Base-by-base conservation (phyloP, 2,888 invertebrate species). In the Netelia inedita region DNA sequence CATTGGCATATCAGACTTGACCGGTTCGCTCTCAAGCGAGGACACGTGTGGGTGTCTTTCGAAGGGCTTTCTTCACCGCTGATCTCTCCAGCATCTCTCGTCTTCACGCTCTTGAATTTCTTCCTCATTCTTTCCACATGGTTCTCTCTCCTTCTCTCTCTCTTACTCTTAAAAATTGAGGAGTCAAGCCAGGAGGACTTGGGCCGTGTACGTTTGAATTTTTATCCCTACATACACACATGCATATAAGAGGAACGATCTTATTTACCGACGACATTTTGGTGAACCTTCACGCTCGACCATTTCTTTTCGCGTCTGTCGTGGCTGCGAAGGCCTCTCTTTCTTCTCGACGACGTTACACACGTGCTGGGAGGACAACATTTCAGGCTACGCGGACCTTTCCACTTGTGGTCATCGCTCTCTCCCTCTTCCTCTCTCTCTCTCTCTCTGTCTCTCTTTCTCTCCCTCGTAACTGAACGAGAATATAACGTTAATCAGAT, bases 31-130 rank as follows among this genome's bases (percentile, higher is more conserved):
- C 46, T 11, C 46, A 5, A 35, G 5, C 14, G 46, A 46, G 46
- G 46, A 10, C 10, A 46, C 14, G 46, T 46, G 46, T 46, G 46
- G 46, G 46, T 46, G 46, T 46, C 46, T 46, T 46, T 46, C 46
- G 46, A 46, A 46, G 46, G 46, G 46, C 46, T 46, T 14, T 46
- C 46, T 14, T 46, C 46, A 35, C 1, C 46, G 14, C 11, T 1
- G 46, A 46, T 46, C 46, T 46, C 46, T 14, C 46, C 10, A 46
- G 46, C 46, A 46, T 46, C 14, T 46, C 14, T 71, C 82, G 63
- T 87, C 83, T 65, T 65, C 65, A 85, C 82, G 85, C 69, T 83
- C 78, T 82, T 61, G 75, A 61, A 55, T 46, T 14, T 46, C 46
- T 46, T 46, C 46, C 46, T 46, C 46, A 46, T 46, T 28, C 28